These are phyloP conservation scores for Tetraodon nigroviridis DNA, from an alignment of 2,113 vertebrate species.

Conservation along the genomic window DNA sequence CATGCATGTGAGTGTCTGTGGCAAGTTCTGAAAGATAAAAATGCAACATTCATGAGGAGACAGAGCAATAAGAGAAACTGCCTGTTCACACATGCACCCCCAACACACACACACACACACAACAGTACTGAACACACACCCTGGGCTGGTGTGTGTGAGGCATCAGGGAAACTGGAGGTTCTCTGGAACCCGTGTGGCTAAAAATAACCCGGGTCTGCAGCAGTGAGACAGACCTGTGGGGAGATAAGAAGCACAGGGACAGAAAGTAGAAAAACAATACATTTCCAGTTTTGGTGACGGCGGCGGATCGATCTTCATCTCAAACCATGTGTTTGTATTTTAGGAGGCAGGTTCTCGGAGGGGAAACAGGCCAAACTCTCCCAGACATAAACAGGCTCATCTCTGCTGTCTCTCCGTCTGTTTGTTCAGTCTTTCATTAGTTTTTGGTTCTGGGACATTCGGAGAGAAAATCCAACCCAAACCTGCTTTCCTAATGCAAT, in stretches of 20 bases:
- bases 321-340: too few species aligned
- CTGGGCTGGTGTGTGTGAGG: constrained; percentile 36
- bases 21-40: constrained; percentile 19
- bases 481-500: too few species aligned
- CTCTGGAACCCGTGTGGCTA: constrained; percentile 44
- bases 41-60: constrained; percentile 49
- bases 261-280: constrained; percentile 5
- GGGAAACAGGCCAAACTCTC: too few species aligned
- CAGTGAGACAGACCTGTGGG: constrained; percentile 44
- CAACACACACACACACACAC: constrained; percentile 8
- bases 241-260: constrained; percentile 40
- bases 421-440: too few species aligned
- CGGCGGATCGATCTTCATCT: too few species aligned
- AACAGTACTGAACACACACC: constrained; percentile 29
- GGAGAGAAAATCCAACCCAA: too few species aligned
- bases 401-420: too few species aligned
- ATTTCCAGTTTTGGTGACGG: not conserved
- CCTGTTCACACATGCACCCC: not conserved
- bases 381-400: too few species aligned
- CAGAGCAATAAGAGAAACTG: constrained; percentile 26
- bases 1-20: constrained; percentile 39
- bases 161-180: constrained; percentile 42
- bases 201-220: constrained; percentile 61
- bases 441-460: too few species aligned
- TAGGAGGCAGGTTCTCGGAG: too few species aligned